Evolutionary conservation across 2,797 vertebrate genomes (phyloP).

Genomic region (Podarcis siculus): DNA sequence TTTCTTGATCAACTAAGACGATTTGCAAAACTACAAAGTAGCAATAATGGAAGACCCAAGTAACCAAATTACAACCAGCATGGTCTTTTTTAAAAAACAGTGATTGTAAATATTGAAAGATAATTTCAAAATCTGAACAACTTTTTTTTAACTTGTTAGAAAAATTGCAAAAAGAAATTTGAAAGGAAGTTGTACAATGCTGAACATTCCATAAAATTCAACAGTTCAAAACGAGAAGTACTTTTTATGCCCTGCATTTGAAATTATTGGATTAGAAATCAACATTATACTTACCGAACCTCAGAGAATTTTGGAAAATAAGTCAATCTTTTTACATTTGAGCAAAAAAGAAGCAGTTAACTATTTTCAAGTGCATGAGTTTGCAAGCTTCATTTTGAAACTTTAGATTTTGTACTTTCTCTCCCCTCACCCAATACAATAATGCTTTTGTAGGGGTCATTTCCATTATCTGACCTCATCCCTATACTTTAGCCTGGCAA

Average conservation of each 20-base stretch:
- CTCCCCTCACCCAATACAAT: not conserved
- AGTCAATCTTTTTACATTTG: not conserved
- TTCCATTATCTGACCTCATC: not conserved
- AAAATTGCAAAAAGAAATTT: not conserved
- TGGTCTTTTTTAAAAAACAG: not conserved
- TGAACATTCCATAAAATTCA: not conserved
- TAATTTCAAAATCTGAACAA: not conserved
- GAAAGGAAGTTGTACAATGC: not conserved
- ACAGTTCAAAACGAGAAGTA: not conserved
- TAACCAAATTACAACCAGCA: not conserved
- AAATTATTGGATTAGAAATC: not conserved
- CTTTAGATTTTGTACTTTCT: slow-evolving; percentile 37
- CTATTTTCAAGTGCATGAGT: slow-evolving; percentile 35
- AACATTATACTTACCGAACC: not conserved
- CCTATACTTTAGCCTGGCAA: not conserved
- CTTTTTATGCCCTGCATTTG: not conserved
- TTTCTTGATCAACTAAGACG: not conserved
- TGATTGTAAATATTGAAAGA: not conserved
- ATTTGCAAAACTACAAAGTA: not conserved
- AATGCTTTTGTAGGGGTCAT: not conserved
- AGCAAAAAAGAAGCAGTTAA: slow-evolving; percentile 30
- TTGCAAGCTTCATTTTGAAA: slow-evolving; percentile 30
- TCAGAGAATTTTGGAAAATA: slow-evolving; percentile 62
- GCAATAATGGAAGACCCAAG: not conserved
- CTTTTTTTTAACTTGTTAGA: not conserved